Percentiles rank a stretch among this genome's conserved stretches.
Evolutionary conservation across 2,113 vertebrate genomes (phyloP).

Genomic region (Ellobius talpinus): DNA sequence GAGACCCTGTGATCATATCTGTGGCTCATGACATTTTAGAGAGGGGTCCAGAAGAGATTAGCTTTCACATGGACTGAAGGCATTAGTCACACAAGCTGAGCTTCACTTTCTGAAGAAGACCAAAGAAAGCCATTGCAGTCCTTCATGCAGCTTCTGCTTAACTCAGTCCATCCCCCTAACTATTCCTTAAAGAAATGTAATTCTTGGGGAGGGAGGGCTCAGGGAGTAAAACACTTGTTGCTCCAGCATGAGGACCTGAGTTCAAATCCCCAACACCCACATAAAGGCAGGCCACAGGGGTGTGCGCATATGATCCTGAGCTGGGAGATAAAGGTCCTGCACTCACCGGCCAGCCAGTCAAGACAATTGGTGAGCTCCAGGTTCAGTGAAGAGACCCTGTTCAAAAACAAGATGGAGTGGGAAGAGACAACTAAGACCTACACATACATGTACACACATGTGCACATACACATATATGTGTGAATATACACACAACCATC

Average conservation of each 20-base stretch:
- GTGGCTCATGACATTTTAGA: neutral
- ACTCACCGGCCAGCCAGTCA: neutral
- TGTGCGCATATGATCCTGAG: too few relatives aligned
- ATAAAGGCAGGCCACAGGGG: neutral
- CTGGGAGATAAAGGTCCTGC: neutral
- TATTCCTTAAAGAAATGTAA: neutral
- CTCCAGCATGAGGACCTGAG: neutral
- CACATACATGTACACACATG: neutral
- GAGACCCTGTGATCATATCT: neutral
- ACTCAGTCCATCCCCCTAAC: neutral
- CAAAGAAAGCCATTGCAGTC: neutral
- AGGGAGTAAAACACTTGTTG: too few relatives aligned
- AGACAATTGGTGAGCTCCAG: neutral
- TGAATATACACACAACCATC: neutral
- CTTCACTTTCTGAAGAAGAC: neutral
- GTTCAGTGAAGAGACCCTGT: neutral
- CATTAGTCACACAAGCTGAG: neutral
- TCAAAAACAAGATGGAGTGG: neutral
- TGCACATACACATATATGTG: neutral
- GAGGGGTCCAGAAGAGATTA: neutral
- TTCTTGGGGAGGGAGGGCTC: neutral
- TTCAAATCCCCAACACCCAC: neutral
- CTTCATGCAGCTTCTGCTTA: neutral
- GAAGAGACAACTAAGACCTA: neutral
- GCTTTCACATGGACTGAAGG: neutral